A percentile compares a stretch with the other conserved stretches of the same genome.
Conservation (phyloP, 30 jellyfish, hydroid and myxozoan genomes). For the Pseudorhiza aurosa region DNA sequence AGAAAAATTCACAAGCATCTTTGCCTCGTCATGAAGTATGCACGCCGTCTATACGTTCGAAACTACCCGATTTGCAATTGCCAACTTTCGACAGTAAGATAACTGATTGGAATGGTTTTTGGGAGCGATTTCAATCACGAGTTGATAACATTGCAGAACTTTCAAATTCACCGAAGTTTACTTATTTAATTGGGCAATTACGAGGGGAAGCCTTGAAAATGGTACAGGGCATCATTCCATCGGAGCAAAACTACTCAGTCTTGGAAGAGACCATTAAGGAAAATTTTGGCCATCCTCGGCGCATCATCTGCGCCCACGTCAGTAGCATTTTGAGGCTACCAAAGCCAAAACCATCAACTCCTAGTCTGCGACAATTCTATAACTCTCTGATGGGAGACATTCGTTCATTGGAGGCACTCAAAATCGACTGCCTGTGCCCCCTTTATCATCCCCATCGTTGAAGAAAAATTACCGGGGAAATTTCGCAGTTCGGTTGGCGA, state of each 20-base stretch:
- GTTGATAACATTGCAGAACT: slow-evolving; percentile 42
- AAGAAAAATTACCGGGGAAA: slow-evolving; percentile 48
- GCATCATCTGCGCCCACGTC: slow-evolving; percentile 51
- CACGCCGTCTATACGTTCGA: slow-evolving; percentile 8
- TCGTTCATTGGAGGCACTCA: slow-evolving; percentile 28
- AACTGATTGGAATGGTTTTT: slow-evolving; percentile 50
- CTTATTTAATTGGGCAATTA: slow-evolving; percentile 50
- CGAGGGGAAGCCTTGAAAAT: slow-evolving; percentile 33
- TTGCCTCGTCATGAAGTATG: too few relatives aligned
- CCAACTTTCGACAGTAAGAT: slow-evolving; percentile 46
- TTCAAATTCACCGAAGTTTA: slow-evolving; percentile 13
- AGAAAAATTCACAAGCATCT: too few relatives aligned
- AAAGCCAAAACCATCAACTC: slow-evolving; percentile 13
- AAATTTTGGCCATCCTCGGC: slow-evolving; percentile 37
- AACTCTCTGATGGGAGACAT: slow-evolving; percentile 52
- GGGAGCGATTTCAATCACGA: slow-evolving; percentile 58
- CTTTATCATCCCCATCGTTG: slow-evolving; percentile 23
- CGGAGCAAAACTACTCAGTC: slow-evolving; percentile 31
- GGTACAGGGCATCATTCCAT: slow-evolving; percentile 46
- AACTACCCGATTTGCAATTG: slow-evolving; percentile 25
- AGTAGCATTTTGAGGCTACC: slow-evolving; percentile 5
- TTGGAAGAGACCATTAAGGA: slow-evolving; percentile 22
- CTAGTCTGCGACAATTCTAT: slow-evolving; percentile 33
- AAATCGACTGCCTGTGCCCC: slow-evolving; percentile 61
- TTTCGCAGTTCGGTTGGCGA: slow-evolving; percentile 32